Evolutionary conservation across 1,140 invertebrate genomes (phyloP).

Genomic region (Polypedilum vanderplanki): DNA sequence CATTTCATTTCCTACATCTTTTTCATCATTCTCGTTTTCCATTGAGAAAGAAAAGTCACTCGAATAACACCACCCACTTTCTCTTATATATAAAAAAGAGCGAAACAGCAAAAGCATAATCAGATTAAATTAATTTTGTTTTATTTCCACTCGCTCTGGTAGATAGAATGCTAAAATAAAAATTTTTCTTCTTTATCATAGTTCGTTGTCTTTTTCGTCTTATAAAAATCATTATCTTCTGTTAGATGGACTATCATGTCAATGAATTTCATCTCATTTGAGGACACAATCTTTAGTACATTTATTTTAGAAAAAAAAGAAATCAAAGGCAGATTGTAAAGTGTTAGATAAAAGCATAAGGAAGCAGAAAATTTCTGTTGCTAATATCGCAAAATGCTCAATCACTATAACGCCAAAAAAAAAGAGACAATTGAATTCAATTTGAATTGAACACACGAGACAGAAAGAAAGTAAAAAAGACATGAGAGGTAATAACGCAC

Average conservation of each 20-base stretch:
- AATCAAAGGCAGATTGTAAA: too few species aligned
- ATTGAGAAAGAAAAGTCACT: background rate
- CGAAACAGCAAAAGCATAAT: slow-evolving; percentile 6
- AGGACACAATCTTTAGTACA: too few species aligned
- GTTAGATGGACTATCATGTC: background rate
- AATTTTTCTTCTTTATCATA: slow-evolving; percentile 6
- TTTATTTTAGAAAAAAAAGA: too few species aligned
- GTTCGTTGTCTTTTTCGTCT: background rate
- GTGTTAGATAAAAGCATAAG: too few species aligned
- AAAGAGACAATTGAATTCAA: slow-evolving; percentile 10
- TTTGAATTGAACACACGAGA: background rate
- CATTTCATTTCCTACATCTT: background rate
- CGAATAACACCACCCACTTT: background rate
- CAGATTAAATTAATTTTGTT: slow-evolving; percentile 29
- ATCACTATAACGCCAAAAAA: background rate
- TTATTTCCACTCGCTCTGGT: background rate
- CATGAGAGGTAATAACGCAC: background rate
- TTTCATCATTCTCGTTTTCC: background rate
- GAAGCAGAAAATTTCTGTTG: background rate
- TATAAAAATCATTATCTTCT: background rate
- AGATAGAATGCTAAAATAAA: slow-evolving; percentile 6
- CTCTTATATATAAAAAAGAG: background rate
- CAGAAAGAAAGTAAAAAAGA: background rate
- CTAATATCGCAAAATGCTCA: background rate
- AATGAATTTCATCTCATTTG: background rate